Evolutionary conservation across 2,888 invertebrate genomes (phyloP), one percentile per base, ranked within the genome.

Genomic region (Hirudinaria manillensis): DNA sequence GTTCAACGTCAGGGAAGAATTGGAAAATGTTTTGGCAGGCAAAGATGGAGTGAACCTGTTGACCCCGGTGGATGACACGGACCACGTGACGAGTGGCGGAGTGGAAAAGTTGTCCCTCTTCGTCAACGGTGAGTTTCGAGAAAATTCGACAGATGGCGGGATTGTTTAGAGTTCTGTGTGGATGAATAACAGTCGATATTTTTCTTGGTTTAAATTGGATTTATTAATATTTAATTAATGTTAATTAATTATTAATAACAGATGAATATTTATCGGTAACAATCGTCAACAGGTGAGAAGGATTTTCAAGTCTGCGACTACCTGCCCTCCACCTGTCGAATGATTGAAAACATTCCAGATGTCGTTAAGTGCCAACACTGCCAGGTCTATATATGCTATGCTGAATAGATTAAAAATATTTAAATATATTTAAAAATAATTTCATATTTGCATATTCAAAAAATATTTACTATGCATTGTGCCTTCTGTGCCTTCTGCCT

Each of bases 301-400:
- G 13, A 61, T n/a, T 7, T 6, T 27, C 24, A 61, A 61, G n/a
- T n/a, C 24, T 61, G 61, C 61, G 61, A 3, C 24, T 61, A 61
- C 61, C 29, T 61, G 13, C 61, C 61, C 29, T 24, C 61, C 1
- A 61, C 61, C 61, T 61, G 61, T 61, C 61, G 61, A 61, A 61
- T 61, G 61, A 61, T 61, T 61, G 61, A 61, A 19, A 61, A 61
- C 29, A 61, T 61, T 61, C 61, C 61, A 27, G 61, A 61, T 16
- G 61, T 61, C n/a, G 61, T 16, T n/a, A 61, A 4, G 24, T 61
- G 61, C 19, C 6, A 4, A 2, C 61, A 61, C 1, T 61, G 61
- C 61, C 61, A 61, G 61, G 61, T 61, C 19, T 19, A 7, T 16
- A 13, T 24, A 61, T 16, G 10, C 7, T 61, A 1, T 61, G 24